Evolutionary conservation across 2,797 vertebrate species (phyloP), one percentile per base, ranked within the genome.

Genomic region (Novumbra hubbsi): DNA sequence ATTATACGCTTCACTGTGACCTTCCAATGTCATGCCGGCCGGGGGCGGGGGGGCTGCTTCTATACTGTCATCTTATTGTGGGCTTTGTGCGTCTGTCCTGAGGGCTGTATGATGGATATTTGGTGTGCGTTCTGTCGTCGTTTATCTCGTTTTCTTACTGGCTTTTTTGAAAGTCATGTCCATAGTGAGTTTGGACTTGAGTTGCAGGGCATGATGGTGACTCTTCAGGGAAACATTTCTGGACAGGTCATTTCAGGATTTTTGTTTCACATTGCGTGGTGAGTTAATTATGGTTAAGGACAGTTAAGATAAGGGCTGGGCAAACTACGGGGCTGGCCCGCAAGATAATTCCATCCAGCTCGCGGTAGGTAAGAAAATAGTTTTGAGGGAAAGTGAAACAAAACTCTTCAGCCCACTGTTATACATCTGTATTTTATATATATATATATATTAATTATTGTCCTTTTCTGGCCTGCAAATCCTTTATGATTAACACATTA

Each of bases 171-270:
- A 49, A 70, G 73, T 69, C 55, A 34, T 67, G 12, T 76, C 50
- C 19, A 68, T 21, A 80, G 73, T 70, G 75, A 5, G 76, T 76
- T 73, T 64, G 17, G 64, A 76, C 52, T 78, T 71, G 21, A 73
- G 41, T 70, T 24, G 8, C 57, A 16, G 27, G 76, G 73, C 67
- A 30, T 67, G 21, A 74, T 78, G 69, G 45, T 52, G 65, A 80
- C 67, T 77, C 70, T 73, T 74, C 62, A 15, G 55, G 57, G 41
- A 71, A 11, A 34, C 30, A 74, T 79, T 77, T 81, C 45, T 65
- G 76, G 38, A 60, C 50, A 41, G 70, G 70, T 52, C 49, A 45
- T 72, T 76, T 80, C 72, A 69, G n/a, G 76, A 73, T 52, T 64
- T 75, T 0, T 79, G 48, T 67, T 62, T 50, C 0, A 6, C n/a